Evolutionary conservation across 2,888 invertebrate genomes (phyloP).

Genomic region (Cynaeus angustus): DNA sequence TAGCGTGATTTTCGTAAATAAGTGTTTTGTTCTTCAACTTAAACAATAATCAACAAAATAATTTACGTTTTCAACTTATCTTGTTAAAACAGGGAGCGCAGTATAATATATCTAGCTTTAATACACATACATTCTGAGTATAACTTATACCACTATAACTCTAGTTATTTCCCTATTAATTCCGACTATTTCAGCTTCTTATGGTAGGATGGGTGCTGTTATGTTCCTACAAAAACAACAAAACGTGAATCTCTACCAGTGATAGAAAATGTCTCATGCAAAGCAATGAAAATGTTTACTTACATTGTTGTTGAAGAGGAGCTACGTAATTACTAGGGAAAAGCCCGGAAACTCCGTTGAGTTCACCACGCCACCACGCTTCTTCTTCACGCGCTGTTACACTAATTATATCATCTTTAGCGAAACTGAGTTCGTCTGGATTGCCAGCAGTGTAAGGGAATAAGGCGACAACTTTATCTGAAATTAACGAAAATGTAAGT

Average conservation of each 20-base stretch:
- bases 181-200: slow-evolving; percentile 66
- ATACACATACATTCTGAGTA: slow-evolving; percentile 59
- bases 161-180: slow-evolving; percentile 58
- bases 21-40: slow-evolving; percentile 5
- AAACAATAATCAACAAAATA: slow-evolving; percentile 18
- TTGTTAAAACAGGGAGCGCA: slow-evolving; percentile 42
- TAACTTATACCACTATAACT: slow-evolving; percentile 54
- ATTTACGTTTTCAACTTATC: slow-evolving; percentile 30
- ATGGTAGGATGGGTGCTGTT: slow-evolving; percentile 71
- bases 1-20: slow-evolving; percentile 6
- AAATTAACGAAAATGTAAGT: neutral
- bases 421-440: slow-evolving; percentile 94
- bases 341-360: slow-evolving; percentile 90
- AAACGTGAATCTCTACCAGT: slow-evolving; percentile 34
- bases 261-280: slow-evolving; percentile 10
- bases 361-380: slow-evolving; percentile 98
- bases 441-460: slow-evolving; percentile 96
- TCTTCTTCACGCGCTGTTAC: slow-evolving; percentile 93
- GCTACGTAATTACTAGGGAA: slow-evolving; percentile 98
- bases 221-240: slow-evolving; percentile 68
- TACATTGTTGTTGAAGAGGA: slow-evolving; percentile 77
- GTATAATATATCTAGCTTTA: slow-evolving; percentile 42
- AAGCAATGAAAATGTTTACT: slow-evolving; percentile 68
- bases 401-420: slow-evolving; percentile 92
- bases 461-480: slow-evolving; percentile 92